phyloP scores from a whole-genome alignment of 2,797 vertebrate genomes.

The Mormyrops boulengeri region DNA sequence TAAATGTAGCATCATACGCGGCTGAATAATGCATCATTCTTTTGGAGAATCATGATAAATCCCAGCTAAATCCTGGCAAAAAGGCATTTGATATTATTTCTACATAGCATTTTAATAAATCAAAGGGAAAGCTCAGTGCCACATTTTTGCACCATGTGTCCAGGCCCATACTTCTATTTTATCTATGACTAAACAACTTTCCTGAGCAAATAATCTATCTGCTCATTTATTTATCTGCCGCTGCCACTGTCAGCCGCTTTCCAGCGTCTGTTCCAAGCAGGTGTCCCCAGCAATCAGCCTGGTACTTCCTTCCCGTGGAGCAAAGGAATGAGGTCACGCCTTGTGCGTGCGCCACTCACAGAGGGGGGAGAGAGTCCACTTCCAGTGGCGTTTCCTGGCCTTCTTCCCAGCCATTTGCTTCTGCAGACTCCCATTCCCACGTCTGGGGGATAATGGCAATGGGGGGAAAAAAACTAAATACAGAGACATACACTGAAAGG shows the following conservation, averaged over 20 bases:
- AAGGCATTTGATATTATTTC: not conserved
- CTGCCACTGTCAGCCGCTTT: not conserved
- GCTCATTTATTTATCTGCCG: not conserved
- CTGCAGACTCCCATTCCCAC: not conserved
- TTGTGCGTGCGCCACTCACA: not conserved
- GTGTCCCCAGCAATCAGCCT: slow-evolving; percentile 47
- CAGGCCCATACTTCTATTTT: not conserved
- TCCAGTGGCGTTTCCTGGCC: slow-evolving; percentile 8
- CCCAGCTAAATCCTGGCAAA: not conserved
- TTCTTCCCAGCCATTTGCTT: not conserved
- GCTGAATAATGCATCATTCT: not conserved
- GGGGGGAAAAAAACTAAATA: not conserved
- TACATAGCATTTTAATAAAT: not conserved
- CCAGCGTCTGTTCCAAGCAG: slow-evolving; percentile 29
- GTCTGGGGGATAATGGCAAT: not conserved
- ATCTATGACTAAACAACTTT: slow-evolving; percentile 19
- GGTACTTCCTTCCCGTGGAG: slow-evolving; percentile 50
- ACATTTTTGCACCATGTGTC: not conserved
- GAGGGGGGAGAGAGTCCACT: not conserved
- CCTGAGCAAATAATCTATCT: not conserved
- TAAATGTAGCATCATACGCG: not conserved
- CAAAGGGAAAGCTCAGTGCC: not conserved
- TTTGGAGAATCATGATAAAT: not conserved
- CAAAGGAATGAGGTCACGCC: slow-evolving; percentile 53
- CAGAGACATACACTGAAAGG: not conserved